These are phyloP conservation scores for Oegoconia quadripuncta DNA, from an alignment of 2,888 invertebrate genomes.

Conservation along the genomic window DNA sequence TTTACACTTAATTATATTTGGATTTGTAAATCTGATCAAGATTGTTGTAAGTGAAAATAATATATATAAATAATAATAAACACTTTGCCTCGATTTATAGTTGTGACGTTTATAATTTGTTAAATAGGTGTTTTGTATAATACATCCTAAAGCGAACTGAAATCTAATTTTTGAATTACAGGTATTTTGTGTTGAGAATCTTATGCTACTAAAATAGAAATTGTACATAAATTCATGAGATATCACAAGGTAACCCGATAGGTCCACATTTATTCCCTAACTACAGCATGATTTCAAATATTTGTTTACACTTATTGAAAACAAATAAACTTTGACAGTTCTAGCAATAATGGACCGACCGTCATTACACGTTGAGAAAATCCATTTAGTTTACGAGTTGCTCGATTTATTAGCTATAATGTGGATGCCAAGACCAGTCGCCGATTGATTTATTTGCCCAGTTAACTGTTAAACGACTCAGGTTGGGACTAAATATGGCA, in stretches of 20 bases:
- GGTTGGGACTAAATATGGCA: constrained; percentile 8
- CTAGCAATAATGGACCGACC: background rate
- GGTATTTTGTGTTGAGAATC: too few relatives aligned
- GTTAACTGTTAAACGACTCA: constrained; percentile 11
- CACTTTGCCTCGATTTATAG: too few relatives aligned
- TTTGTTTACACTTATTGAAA: background rate
- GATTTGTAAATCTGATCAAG: too few relatives aligned
- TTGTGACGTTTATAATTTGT: too few relatives aligned
- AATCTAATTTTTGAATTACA: too few relatives aligned
- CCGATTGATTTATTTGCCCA: constrained; percentile 19
- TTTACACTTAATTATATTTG: too few relatives aligned
- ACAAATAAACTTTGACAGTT: constrained; percentile 1
- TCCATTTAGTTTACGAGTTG: constrained; percentile 10
- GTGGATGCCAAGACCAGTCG: constrained; percentile 9
- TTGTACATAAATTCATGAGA: background rate
- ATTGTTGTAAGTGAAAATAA: too few relatives aligned
- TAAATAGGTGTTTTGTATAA: too few relatives aligned
- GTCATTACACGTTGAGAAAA: constrained; percentile 12
- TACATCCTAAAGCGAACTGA: too few relatives aligned
- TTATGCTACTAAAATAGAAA: too few relatives aligned
- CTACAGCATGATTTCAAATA: background rate
- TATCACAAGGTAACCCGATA: background rate
- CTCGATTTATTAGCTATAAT: constrained; percentile 8
- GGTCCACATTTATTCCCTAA: background rate
- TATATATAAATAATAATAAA: too few relatives aligned